Evolutionary conservation across 2,797 vertebrate species (phyloP), one percentile per base, ranked within the genome.

Genomic region (Helostoma temminkii): DNA sequence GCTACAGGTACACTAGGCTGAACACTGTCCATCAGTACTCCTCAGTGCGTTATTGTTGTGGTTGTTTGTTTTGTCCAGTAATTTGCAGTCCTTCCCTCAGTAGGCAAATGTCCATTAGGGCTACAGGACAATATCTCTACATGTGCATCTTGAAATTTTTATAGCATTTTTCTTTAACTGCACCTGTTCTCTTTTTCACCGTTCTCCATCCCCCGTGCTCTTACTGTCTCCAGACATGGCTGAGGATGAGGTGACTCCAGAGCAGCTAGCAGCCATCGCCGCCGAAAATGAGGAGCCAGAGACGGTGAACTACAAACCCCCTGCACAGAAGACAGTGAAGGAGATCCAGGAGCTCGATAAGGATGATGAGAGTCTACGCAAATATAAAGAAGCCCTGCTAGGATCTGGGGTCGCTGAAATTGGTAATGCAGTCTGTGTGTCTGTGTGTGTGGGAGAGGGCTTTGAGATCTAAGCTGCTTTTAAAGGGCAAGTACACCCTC

Each of bases 321-420:
- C 98, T 0, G 97, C 97, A 6, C 96, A 97, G 85, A 99, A 98
- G 90, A 93, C 92, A 24, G 93, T 99, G 84, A 93, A 96, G 85
- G 97, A 99, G 93, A 96, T 99, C 87, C 96, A 98, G 34, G 97
- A 97, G 55, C 89, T 99, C 84, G 97, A 99, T 83, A 96, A 98
- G 82, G 95, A 99, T 0, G 97, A 99, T 0, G 97, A 98, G 88
- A 99, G 98, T 66, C 91, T 99, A 73, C 94, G 96, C 86, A 99
- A 99, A 89, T 99, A 99, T 88, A 99, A 99, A 90, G 96, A 98
- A 85, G 92, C 95, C 0, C 91, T 99, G 81, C 94, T 99, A 0
- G 98, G 97, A 6, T n/a, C 92, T 2, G 83, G 82, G 0, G 3
- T 83, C 0, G 21, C 93, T 18, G 79, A 83, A 0, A 36, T 81